These are phyloP conservation scores for Halcyon chelicuti DNA, from an alignment of 2,797 vertebrate genomes.

Conservation along the genomic window DNA sequence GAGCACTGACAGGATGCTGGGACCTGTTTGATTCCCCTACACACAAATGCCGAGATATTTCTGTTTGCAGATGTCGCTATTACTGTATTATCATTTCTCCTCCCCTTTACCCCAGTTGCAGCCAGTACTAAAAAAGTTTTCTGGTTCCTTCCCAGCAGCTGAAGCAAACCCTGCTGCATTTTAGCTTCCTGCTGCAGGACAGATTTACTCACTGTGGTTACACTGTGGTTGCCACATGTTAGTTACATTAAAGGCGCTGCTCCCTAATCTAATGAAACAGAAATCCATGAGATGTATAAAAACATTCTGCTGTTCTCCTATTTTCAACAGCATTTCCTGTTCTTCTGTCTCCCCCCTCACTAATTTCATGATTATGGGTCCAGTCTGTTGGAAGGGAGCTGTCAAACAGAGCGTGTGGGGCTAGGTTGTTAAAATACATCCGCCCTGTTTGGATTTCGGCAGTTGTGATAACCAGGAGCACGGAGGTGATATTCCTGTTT, in stretches of 20 bases:
- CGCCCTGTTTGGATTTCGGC: background rate
- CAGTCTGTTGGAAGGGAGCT: background rate
- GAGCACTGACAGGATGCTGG: background rate
- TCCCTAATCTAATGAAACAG: conserved; percentile 44
- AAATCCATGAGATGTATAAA: conserved; percentile 16
- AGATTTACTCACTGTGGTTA: conserved; percentile 64
- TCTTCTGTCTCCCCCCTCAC: background rate
- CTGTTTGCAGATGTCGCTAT: conserved; percentile 52
- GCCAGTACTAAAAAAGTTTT: background rate
- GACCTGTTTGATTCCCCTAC: conserved; percentile 3
- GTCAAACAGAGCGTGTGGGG: background rate
- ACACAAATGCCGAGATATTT: conserved; percentile 7
- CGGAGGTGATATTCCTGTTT: background rate
- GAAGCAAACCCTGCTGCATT: conserved; percentile 36
- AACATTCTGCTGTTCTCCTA: background rate
- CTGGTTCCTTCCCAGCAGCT: background rate
- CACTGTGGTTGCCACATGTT: conserved; percentile 57
- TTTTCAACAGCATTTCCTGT: background rate
- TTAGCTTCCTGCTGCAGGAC: conserved; percentile 42
- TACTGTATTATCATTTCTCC: conserved; percentile 39
- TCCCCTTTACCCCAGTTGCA: background rate
- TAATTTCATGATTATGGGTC: background rate
- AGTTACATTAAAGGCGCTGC: conserved; percentile 34
- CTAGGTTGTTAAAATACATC: background rate
- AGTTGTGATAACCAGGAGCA: background rate